These are phyloP conservation scores for Macroramphosus scolopax DNA, from an alignment of 2,797 vertebrate species.

Conservation along the genomic window DNA sequence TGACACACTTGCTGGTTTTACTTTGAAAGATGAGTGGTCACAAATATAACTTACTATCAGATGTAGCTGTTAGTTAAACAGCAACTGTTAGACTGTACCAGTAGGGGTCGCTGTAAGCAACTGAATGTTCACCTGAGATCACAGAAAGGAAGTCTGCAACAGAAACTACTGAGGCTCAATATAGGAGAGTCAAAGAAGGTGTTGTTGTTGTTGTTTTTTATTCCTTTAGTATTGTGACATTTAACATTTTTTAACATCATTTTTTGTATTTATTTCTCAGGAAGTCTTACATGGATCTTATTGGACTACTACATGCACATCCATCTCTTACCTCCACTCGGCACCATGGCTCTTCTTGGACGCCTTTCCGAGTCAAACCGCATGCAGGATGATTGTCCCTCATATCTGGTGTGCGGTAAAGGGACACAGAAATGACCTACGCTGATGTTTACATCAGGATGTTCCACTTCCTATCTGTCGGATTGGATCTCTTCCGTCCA, in stretches of 20 bases:
- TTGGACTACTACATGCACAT: no score
- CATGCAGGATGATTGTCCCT: slow-evolving; percentile 2
- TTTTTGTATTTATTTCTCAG: no score
- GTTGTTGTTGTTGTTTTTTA: no score
- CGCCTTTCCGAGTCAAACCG: slow-evolving; percentile 4
- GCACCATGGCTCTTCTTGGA: no score
- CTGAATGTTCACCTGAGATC: neutral
- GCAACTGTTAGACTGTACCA: neutral
- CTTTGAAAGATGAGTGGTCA: neutral
- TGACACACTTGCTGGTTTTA: neutral
- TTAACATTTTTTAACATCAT: no score
- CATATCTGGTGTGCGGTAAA: slow-evolving; percentile 4
- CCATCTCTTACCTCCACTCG: no score
- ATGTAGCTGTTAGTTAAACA: neutral
- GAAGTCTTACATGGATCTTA: no score
- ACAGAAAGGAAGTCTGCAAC: no score
- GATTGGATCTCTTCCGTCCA: slow-evolving; percentile 7
- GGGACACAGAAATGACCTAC: neutral
- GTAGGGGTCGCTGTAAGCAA: neutral
- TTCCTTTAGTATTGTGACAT: no score
- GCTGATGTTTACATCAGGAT: slow-evolving; percentile 12
- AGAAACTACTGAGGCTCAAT: no score
- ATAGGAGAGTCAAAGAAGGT: no score
- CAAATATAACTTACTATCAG: neutral
- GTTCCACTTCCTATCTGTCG: slow-evolving; percentile 11